These are phyloP conservation scores for Anthoptus insignis DNA, from an alignment of 2,888 invertebrate species.

Conservation along the genomic window DNA sequence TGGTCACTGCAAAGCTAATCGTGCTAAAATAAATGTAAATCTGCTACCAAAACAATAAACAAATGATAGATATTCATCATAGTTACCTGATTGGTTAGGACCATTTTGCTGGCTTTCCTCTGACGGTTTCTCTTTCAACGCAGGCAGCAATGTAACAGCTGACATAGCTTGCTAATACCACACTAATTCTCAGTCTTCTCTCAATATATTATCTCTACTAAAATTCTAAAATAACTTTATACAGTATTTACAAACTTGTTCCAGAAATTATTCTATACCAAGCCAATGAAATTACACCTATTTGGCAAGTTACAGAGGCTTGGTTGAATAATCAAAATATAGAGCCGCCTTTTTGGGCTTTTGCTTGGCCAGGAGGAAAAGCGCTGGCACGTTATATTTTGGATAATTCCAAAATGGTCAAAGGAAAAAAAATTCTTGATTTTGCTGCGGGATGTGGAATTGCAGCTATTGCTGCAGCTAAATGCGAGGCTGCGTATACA, in stretches of 20 bases:
- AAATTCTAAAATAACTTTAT: constrained; percentile 83
- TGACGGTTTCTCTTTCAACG: constrained; percentile 82
- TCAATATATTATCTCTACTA: constrained; percentile 83
- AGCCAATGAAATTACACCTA: no score
- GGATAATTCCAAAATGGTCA: no score
- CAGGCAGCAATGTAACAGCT: constrained; percentile 84
- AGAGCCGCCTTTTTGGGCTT: no score
- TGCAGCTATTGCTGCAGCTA: no score
- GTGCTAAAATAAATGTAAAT: not conserved
- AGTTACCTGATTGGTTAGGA: constrained; percentile 76
- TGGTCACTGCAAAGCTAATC: not conserved
- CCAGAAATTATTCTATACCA: constrained; percentile 84
- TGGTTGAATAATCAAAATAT: no score
- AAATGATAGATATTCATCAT: constrained; percentile 22
- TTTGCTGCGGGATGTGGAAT: no score
- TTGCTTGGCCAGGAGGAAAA: no score
- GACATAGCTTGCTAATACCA: constrained; percentile 82
- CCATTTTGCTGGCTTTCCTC: constrained; percentile 78
- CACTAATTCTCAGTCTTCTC: constrained; percentile 83
- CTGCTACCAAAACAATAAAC: not conserved
- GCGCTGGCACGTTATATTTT: no score
- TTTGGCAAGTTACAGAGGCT: no score
- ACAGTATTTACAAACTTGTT: constrained; percentile 85
- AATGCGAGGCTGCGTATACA: no score
- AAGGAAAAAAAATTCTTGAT: no score